phyloP scores from a whole-genome alignment of 1,140 invertebrate species.

The Polyergus mexicanus region DNA sequence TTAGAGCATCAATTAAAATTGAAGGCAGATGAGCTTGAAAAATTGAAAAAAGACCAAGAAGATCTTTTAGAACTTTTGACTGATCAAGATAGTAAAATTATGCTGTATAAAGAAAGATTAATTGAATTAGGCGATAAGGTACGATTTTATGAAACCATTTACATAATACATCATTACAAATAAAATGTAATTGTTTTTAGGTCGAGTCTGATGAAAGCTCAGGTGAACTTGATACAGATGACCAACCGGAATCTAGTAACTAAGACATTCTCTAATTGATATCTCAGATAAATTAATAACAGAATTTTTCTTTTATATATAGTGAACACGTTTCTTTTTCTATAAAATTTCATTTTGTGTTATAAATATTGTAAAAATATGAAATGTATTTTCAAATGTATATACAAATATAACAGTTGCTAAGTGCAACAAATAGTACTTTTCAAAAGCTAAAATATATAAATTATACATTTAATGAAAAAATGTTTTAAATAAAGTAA shows the following conservation, averaged over 20 bases:
- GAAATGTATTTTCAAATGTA: slow-evolving; percentile 48
- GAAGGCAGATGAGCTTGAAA: slow-evolving; percentile 89
- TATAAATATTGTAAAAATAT: slow-evolving; percentile 31
- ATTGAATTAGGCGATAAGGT: slow-evolving; percentile 91
- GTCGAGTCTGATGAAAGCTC: slow-evolving; percentile 84
- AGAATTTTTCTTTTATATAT: background rate
- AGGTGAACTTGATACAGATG: slow-evolving; percentile 82
- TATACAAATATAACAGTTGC: slow-evolving; percentile 16
- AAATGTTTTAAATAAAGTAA: slow-evolving; percentile 33
- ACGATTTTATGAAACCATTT: background rate
- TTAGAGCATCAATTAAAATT: slow-evolving; percentile 83
- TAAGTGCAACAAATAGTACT: slow-evolving; percentile 39
- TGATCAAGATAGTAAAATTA: slow-evolving; percentile 93
- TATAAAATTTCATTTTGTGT: slow-evolving; percentile 33
- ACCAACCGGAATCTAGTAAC: slow-evolving; percentile 80
- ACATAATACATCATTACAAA: background rate
- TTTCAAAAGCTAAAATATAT: background rate
- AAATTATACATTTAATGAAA: slow-evolving; percentile 3
- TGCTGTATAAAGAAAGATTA: slow-evolving; percentile 90
- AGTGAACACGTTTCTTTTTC: background rate
- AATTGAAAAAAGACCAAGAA: slow-evolving; percentile 95
- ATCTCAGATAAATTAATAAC: slow-evolving; percentile 20
- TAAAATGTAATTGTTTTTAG: slow-evolving; percentile 66
- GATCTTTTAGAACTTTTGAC: slow-evolving; percentile 94
- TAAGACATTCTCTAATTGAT: slow-evolving; percentile 60